Evolutionary conservation across 2,888 invertebrate genomes (phyloP).

Genomic region (Zygogramma bicolorata): DNA sequence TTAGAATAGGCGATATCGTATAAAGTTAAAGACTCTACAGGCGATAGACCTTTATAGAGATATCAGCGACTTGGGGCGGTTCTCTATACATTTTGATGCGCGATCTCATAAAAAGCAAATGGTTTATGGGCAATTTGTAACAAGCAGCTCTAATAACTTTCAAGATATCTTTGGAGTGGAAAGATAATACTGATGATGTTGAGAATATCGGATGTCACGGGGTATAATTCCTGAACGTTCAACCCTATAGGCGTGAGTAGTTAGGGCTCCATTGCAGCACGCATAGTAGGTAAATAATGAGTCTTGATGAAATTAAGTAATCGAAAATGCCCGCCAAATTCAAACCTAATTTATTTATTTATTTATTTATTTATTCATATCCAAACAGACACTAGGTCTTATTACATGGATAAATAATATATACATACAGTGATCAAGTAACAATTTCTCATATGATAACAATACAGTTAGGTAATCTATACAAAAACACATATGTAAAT

Average conservation of each 20-base stretch:
- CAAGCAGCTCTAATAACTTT: slow-evolving; percentile 35
- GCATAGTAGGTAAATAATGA: too few species aligned
- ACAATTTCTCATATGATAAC: too few species aligned
- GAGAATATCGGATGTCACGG: not conserved
- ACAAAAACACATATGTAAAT: too few species aligned
- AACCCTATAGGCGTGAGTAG: not conserved
- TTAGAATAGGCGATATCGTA: slow-evolving; percentile 43
- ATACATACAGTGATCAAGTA: too few species aligned
- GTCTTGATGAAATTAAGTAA: not conserved
- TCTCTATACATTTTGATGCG: slow-evolving; percentile 37
- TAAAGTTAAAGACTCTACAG: slow-evolving; percentile 31
- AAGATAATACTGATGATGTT: slow-evolving; percentile 26
- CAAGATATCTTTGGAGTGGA: slow-evolving; percentile 28
- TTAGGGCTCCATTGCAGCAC: not conserved
- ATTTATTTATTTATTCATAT: too few species aligned
- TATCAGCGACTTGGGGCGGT: slow-evolving; percentile 34
- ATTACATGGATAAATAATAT: too few species aligned
- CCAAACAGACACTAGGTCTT: too few species aligned
- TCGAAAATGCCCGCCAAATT: not conserved
- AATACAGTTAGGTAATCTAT: too few species aligned
- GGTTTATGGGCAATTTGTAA: slow-evolving; percentile 39
- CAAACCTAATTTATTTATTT: too few species aligned
- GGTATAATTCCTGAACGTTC: not conserved
- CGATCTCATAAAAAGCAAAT: slow-evolving; percentile 39
- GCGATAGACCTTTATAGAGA: slow-evolving; percentile 39